phyloP scores from a whole-genome alignment of 2,888 invertebrate genomes.

The Folsomia manolachei region DNA sequence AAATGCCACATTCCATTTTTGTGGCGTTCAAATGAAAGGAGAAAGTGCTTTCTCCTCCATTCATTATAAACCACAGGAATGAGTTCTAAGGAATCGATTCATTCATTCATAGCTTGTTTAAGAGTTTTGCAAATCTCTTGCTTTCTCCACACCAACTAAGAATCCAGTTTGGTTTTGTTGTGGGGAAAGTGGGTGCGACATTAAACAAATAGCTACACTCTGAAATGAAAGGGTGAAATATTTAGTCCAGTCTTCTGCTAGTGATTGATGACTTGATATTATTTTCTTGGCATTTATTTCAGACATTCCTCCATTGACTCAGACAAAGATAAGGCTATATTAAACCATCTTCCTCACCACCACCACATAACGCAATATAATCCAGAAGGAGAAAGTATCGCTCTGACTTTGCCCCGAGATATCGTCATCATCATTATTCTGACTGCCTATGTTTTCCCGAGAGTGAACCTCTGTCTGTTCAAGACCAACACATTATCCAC shows the following conservation, averaged over 20 bases:
- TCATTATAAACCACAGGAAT: no score
- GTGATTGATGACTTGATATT: neutral
- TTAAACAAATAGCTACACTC: neutral
- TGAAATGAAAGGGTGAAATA: neutral
- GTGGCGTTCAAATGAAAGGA: no score
- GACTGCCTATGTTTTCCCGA: neutral
- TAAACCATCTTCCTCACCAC: no score
- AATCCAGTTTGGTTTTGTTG: neutral
- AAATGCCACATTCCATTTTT: no score
- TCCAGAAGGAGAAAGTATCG: neutral
- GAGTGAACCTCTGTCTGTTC: neutral
- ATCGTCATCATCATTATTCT: neutral
- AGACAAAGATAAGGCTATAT: no score
- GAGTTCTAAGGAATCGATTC: no score
- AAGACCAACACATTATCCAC: no score
- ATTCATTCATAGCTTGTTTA: no score
- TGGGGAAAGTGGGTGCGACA: neutral
- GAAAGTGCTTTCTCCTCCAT: no score
- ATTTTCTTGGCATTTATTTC: neutral
- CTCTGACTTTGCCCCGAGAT: neutral
- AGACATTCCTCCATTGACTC: neutral
- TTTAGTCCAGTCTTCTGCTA: neutral
- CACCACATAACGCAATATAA: no score
- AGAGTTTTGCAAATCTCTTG: neutral
- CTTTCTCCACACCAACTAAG: no score